A percentile compares a stretch with the other conserved stretches of the same genome.
Conservation (phyloP, 2,113 vertebrate species). For the Tautogolabrus adspersus region DNA sequence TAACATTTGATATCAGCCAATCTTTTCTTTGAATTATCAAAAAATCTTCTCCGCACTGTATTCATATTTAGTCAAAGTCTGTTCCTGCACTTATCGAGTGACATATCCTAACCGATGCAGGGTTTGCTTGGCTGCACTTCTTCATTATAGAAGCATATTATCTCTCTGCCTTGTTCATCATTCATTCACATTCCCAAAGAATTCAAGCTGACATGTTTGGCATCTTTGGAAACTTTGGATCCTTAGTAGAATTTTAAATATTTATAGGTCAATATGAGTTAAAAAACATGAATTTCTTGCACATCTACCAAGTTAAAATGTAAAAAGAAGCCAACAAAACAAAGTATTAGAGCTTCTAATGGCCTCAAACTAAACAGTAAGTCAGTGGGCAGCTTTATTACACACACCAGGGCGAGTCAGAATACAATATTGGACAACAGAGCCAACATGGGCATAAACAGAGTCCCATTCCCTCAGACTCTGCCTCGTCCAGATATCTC, state of each 20-base stretch:
- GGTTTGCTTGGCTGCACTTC: constrained; percentile 8
- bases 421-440: neutral
- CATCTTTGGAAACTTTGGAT: constrained; percentile 12
- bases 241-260: constrained; percentile 15
- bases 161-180: constrained; percentile 20
- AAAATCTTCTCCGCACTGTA: neutral
- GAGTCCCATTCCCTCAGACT: neutral
- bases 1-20: neutral
- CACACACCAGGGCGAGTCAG: neutral
- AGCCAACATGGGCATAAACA: neutral
- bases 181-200: constrained; percentile 25
- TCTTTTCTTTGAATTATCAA: neutral
- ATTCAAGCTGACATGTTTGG: constrained; percentile 19
- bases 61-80: neutral
- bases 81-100: neutral
- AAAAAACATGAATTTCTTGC: neutral
- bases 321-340: constrained; percentile 2
- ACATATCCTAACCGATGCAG: constrained; percentile 9
- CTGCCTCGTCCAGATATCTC: constrained; percentile 3
- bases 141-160: constrained; percentile 34
- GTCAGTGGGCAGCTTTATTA: neutral
- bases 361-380: constrained; percentile 1
- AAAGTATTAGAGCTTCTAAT: neutral
- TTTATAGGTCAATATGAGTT: neutral
- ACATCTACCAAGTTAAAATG: neutral